Percentiles rank a stretch among this genome's conserved stretches.
phyloP scores from a whole-genome alignment of 1,140 invertebrate species.

The Phocides pigmalion region DNA sequence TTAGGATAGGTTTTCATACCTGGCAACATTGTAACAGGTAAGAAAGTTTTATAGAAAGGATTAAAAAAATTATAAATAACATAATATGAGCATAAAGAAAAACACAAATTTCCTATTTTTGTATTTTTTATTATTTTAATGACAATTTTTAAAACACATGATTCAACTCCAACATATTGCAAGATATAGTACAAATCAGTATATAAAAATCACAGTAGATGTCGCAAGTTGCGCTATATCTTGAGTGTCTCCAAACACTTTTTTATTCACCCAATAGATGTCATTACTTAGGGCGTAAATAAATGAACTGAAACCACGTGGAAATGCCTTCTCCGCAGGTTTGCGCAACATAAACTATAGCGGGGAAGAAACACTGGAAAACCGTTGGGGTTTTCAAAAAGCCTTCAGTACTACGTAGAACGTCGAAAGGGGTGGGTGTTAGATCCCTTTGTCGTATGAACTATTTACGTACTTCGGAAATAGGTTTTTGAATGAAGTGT shows the following conservation, averaged over 20 bases:
- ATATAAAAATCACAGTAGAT: not conserved
- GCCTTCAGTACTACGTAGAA: slow-evolving; percentile 61
- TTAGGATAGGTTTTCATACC: no score
- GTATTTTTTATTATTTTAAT: no score
- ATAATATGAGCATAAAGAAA: no score
- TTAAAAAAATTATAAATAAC: no score
- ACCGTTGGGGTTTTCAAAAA: slow-evolving; percentile 44
- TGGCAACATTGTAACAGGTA: no score
- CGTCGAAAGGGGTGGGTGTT: slow-evolving; percentile 45
- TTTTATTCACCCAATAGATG: slow-evolving; percentile 46
- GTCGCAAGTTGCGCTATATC: not conserved
- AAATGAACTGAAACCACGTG: slow-evolving; percentile 57
- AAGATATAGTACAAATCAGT: no score
- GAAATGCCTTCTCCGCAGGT: slow-evolving; percentile 69
- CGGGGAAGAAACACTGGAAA: slow-evolving; percentile 64
- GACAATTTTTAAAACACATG: no score
- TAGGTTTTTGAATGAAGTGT: not conserved
- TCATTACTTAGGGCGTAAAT: slow-evolving; percentile 39
- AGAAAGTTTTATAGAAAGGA: no score
- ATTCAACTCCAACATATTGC: no score
- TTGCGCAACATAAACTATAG: slow-evolving; percentile 62
- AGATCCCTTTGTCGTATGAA: slow-evolving; percentile 17
- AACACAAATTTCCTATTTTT: no score
- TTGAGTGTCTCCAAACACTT: not conserved
- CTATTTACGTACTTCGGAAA: slow-evolving; percentile 30